Base-by-base conservation (phyloP, 2,888 invertebrate species). In the Diabrotica balteata region DNA sequence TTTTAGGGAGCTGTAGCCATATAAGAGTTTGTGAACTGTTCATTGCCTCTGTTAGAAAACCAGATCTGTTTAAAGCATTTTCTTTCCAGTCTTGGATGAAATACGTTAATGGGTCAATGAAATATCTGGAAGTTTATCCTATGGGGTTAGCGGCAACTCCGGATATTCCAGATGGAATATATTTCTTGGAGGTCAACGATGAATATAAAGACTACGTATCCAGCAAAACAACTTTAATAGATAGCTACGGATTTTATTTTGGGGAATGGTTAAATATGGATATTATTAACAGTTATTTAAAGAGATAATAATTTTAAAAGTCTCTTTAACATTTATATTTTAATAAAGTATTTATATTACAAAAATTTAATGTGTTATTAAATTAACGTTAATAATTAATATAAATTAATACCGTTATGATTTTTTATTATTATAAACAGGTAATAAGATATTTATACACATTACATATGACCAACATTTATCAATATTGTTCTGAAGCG, bases 81-180 rank as follows among this genome's bases (percentile, higher is more conserved):
- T 72, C 79, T 22, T 81, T 78, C 66, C 66, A 77, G 32, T 75
- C 75, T 9, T 81, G 79, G 80, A 72, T 76, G 53, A 76, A 76
- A 64, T 80, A 77, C 71, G 57, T 77, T 57, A 69, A 70, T 47
- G 77, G 74, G 49, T 70, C 75, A 50, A 63, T 61, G 5, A 59
- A 67, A 9, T 22, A 55, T 10, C 43, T 71, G 9, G 61, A 70
- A 11, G 58, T 66, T 22, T 77, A 77, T 64, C 80, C 81, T 4
- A 83, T 83, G 82, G 83, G 83, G 50, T 80, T 83, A 63, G 74
- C 76, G 50, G 81, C 82, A 2, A 75, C 73, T 71, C 72, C 77
- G 4, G 54, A 64, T 8, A 79, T 82, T 62, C 80, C 81, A 7
- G 66, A 63, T 44, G 82, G 82, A 55, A 72, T 76, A 6, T 83